Base-by-base conservation (phyloP, 1,140 invertebrate species). In the Solen grandis region DNA sequence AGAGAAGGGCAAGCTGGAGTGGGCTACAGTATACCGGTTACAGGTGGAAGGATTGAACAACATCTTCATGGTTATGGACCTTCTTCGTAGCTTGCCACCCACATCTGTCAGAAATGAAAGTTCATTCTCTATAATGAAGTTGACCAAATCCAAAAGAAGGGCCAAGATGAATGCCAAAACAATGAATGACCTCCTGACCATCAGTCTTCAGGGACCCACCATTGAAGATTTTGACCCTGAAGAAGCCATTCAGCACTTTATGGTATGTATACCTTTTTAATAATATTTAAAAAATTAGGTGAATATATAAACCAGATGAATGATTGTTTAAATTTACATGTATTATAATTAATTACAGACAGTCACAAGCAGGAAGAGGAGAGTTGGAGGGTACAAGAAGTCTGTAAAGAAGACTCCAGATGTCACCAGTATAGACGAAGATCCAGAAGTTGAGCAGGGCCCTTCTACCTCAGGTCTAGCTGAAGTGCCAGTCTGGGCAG, bases 81-180 rank as follows among this genome's bases (percentile, higher is more conserved):
- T 68, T 38, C 38, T 68, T 29, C 38, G 38, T 35, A 41, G 27
- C 33, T 50, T 68, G 27, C 65, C 65, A 22, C 65, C 65, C 22
- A n/a, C n/a, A n/a, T n/a, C n/a, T n/a, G n/a, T n/a, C n/a, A 68
- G 38, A 29, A 68, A 68, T 50, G 38, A 68, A 50, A 41, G 65
- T 29, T 68, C 65, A 41, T 46, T 68, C 38, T 68, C 65, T 14
- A 68, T 68, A 5, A 68, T 68, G 35, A 68, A 68, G 65, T 33
- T 68, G 19, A 25, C 38, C n/a, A 68, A 68, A 68, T 38, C 35
- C 5, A 68, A 46, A 29, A 68, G 65, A 36, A 68, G 65, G 65
- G n/a, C 65, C 19, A 68, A 36, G 38, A 68, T 68, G 65, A 68
- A 68, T 19, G 22, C 38, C 22, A 25, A 25, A 38, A 68, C 38